These are phyloP conservation scores for Panthera leo DNA, from an alignment of 2,113 vertebrate species.

Conservation along the genomic window DNA sequence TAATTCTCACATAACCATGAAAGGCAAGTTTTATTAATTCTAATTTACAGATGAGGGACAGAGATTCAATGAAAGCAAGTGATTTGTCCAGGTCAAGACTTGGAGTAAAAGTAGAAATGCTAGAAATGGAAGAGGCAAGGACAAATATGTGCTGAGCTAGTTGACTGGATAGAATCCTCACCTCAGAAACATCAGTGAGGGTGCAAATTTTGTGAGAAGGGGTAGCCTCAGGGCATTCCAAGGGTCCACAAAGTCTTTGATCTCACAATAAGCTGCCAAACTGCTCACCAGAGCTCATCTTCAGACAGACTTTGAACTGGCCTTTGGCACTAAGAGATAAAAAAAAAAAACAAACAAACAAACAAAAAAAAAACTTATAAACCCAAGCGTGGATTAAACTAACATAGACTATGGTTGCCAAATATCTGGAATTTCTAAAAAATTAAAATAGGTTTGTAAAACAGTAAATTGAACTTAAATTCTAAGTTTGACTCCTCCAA, in stretches of 20 bases:
- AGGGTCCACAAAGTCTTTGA: neutral
- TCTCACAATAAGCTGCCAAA: neutral
- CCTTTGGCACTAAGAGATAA: neutral
- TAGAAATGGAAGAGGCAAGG: neutral
- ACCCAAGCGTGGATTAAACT: neutral
- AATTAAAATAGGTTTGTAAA: neutral
- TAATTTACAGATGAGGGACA: neutral
- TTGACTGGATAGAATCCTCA: neutral
- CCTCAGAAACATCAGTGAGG: neutral
- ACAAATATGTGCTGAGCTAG: neutral
- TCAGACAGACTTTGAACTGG: neutral
- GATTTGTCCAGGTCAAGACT: neutral
- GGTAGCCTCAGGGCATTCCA: neutral
- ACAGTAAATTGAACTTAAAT: neutral
- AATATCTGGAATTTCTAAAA: neutral
- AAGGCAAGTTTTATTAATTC: neutral
- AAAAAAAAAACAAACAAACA: neutral
- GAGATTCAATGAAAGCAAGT: neutral
- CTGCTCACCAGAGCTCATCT: neutral
- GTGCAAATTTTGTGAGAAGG: neutral
- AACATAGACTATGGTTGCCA: neutral
- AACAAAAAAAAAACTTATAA: neutral
- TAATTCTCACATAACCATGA: neutral
- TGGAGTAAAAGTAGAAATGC: neutral
- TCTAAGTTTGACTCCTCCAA: neutral